Conservation (phyloP, 2,888 invertebrate species). For the Drosophila mulleri region DNA sequence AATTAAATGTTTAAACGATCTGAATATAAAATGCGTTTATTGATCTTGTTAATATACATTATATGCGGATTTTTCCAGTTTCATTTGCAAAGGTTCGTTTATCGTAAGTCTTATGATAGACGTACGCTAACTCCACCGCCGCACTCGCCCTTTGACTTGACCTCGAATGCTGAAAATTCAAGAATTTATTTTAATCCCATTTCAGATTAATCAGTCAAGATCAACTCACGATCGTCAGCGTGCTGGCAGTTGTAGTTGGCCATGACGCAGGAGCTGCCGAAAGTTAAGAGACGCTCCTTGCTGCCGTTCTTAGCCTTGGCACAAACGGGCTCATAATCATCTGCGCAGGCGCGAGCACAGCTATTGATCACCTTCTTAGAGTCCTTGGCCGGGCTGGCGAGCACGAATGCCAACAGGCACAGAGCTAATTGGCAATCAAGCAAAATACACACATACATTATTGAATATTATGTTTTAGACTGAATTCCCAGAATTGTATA, state of each 20-base stretch:
- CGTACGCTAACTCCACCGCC: conserved; percentile 83
- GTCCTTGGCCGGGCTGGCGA: conserved; percentile 78
- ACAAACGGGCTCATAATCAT: conserved; percentile 81
- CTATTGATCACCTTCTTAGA: conserved; percentile 67
- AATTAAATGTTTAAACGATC: conserved; percentile 58
- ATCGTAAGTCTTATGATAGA: conserved; percentile 74
- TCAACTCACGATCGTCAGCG: conserved; percentile 79
- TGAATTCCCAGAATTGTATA: neutral
- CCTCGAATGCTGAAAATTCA: conserved; percentile 70
- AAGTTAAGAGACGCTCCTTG: conserved; percentile 82
- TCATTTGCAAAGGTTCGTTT: neutral
- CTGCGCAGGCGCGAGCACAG: conserved; percentile 72
- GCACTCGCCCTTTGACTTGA: conserved; percentile 82
- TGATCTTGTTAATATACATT: conserved; percentile 9
- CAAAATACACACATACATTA: neutral
- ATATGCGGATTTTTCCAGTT: neutral
- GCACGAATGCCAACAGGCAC: conserved; percentile 67
- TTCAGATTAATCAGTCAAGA: neutral
- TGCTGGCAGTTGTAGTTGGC: conserved; percentile 84
- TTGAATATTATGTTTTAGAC: neutral
- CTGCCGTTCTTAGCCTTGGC: conserved; percentile 77
- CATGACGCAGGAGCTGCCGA: conserved; percentile 83
- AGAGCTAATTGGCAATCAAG: conserved; percentile 59
- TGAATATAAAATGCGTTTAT: conserved; percentile 24
- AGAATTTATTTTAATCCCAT: neutral